Base-by-base conservation (phyloP, 2,888 invertebrate genomes). In the Xanthia togata region DNA sequence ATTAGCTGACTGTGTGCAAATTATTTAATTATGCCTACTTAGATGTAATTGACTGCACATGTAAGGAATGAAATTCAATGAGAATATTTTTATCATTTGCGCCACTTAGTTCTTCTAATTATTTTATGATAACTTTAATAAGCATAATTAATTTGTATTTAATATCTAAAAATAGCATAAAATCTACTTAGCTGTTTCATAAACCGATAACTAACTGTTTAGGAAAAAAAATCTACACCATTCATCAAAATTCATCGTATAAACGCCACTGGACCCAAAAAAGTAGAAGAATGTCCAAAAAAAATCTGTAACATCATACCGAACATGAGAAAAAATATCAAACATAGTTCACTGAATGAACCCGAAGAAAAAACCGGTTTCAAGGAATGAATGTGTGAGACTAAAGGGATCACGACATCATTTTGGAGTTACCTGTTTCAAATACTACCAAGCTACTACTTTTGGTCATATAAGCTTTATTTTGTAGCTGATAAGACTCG, bases 331-430 rank as follows among this genome's bases (percentile, higher is more conserved):
- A 85, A 85, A 73, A 81, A 79, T 38, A 72, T 31, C 78, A 83
- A 71, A 76, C 81, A 84, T 82, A 87, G 85, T 87, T 82, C 78
- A 89, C 81, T 83, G 89, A 89, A 89, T 89, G 88, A 84, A 85
- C 76, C 82, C 78, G 47, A 68, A 62, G 11, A 38, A 59, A 38
- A 68, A 87, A 89, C 89, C 81, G 82, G 90, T 89, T 83, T 62
- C 68, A 64, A 85, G 83, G 89, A 87, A 89, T 89, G 77, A 81
- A 85, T 84, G 81, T 81, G 68, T 75, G 81, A 70, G n/a, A 74
- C 76, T 73, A 87, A 88, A 88, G 81, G 87, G 87, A 70, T 64
- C 84, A 76, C 60, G 50, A 69, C 70, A 78, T 53, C 67, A 76
- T 81, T 81, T 84, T 82, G 59, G 47, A 44, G 78, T 72, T 83